phyloP scores from a whole-genome alignment of 2,888 invertebrate species.

The Balanococcus diminutus region DNA sequence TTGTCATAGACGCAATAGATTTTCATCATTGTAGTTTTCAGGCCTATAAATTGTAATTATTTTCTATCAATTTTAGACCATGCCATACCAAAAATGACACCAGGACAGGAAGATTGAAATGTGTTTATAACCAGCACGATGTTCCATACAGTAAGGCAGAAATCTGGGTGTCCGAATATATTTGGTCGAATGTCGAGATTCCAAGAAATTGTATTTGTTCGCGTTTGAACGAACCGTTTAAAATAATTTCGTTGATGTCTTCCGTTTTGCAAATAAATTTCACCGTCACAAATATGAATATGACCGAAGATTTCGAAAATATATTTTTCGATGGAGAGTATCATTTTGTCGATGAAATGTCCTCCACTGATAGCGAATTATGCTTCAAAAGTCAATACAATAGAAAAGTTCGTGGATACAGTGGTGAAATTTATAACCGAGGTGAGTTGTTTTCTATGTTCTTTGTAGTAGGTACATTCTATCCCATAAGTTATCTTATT shows the following conservation, averaged over 20 bases:
- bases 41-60: background rate
- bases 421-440: conserved; percentile 70
- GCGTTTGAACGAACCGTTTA: conserved; percentile 70
- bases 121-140: conserved; percentile 64
- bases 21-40: too few species aligned
- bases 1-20: background rate
- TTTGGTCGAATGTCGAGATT: conserved; percentile 72
- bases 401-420: conserved; percentile 71
- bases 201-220: conserved; percentile 77
- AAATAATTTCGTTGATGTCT: conserved; percentile 72
- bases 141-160: conserved; percentile 61
- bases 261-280: conserved; percentile 76
- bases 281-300: conserved; percentile 78
- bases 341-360: conserved; percentile 64
- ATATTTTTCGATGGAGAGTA: conserved; percentile 73
- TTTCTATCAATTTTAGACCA: conserved; percentile 60
- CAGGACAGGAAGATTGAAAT: conserved; percentile 71
- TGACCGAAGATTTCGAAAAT: conserved; percentile 78
- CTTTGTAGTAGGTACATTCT: too few species aligned
- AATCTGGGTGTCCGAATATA: conserved; percentile 72
- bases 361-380: conserved; percentile 64
- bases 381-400: conserved; percentile 73
- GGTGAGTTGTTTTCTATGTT: conserved; percentile 18
- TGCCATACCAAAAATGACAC: conserved; percentile 73
- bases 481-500: too few species aligned